phyloP scores from a whole-genome alignment of 2,888 invertebrate species.

The Orthonychiurus folsomi region DNA sequence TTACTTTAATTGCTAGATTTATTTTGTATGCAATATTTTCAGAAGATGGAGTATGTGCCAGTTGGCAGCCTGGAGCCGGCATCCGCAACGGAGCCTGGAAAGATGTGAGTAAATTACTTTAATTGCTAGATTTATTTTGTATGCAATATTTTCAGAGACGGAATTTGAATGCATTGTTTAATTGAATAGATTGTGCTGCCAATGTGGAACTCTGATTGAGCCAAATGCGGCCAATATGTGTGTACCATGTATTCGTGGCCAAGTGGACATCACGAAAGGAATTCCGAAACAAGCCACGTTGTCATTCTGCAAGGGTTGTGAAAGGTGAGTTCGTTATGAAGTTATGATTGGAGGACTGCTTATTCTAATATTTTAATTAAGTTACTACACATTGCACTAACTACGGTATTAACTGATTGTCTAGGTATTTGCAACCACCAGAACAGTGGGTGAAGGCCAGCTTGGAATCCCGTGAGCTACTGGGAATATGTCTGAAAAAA shows the following conservation, averaged over 20 bases:
- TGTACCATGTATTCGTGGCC: constrained; percentile 79
- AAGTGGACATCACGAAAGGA: constrained; percentile 89
- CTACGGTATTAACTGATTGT: constrained; percentile 1
- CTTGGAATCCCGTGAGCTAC: constrained; percentile 82
- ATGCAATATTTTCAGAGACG: no score
- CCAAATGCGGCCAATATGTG: constrained; percentile 98
- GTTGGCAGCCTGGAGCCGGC: no score
- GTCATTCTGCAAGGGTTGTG: constrained; percentile 86
- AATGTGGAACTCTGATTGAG: constrained; percentile 83
- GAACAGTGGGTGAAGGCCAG: constrained; percentile 74
- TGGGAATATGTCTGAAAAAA: constrained; percentile 83
- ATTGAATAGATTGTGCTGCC: constrained; percentile 69
- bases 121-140: no score
- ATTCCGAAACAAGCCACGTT: constrained; percentile 88
- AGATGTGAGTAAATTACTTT: neutral
- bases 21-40: no score
- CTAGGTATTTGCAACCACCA: constrained; percentile 80
- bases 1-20: no score
- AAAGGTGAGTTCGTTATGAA: constrained; percentile 66
- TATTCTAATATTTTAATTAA: constrained; percentile 1
- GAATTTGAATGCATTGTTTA: constrained; percentile 7
- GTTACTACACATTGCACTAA: neutral
- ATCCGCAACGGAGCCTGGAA: neutral
- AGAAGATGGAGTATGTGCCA: no score
- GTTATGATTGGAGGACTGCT: neutral